A percentile compares a stretch with the other conserved stretches of the same genome.
Conservation (phyloP, 1,140 invertebrate species). For the Rhysida immarginata region DNA sequence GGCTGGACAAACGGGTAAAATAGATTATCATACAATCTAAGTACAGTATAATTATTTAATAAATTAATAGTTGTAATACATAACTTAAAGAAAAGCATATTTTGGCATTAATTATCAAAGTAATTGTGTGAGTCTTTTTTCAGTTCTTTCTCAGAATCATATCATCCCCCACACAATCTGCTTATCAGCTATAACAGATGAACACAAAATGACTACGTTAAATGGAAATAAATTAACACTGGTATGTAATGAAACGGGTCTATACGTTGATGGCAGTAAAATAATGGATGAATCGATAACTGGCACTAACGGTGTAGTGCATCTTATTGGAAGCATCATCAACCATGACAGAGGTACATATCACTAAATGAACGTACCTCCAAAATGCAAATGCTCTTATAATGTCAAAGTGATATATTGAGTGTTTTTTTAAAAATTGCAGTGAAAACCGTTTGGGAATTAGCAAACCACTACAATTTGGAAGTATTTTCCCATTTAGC, state of each 20-base stretch:
- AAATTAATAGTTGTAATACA: background rate
- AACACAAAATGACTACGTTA: constrained; percentile 28
- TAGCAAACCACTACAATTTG: constrained; percentile 25
- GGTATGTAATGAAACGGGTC: constrained; percentile 28
- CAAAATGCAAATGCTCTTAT: too few relatives aligned
- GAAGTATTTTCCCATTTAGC: constrained; percentile 29
- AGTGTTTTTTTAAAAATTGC: constrained; percentile 5
- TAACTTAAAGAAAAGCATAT: background rate
- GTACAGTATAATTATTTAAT: background rate
- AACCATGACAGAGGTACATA: constrained; percentile 34
- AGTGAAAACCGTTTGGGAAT: constrained; percentile 31
- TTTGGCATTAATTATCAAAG: background rate
- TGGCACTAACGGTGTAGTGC: constrained; percentile 32
- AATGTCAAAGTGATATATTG: too few relatives aligned
- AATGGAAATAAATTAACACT: constrained; percentile 24
- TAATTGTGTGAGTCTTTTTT: too few relatives aligned
- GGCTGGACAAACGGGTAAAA: constrained; percentile 25
- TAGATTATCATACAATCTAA: background rate
- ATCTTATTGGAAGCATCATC: constrained; percentile 31
- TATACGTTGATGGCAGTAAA: constrained; percentile 25
- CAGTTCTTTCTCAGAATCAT: constrained; percentile 33
- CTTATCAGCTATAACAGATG: constrained; percentile 30
- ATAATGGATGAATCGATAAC: constrained; percentile 26
- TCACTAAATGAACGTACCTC: too few relatives aligned
- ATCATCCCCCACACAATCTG: constrained; percentile 34